Evolutionary conservation across 2,797 vertebrate species (phyloP), one percentile per base, ranked within the genome.

Genomic region (Hozukius guyotensis): DNA sequence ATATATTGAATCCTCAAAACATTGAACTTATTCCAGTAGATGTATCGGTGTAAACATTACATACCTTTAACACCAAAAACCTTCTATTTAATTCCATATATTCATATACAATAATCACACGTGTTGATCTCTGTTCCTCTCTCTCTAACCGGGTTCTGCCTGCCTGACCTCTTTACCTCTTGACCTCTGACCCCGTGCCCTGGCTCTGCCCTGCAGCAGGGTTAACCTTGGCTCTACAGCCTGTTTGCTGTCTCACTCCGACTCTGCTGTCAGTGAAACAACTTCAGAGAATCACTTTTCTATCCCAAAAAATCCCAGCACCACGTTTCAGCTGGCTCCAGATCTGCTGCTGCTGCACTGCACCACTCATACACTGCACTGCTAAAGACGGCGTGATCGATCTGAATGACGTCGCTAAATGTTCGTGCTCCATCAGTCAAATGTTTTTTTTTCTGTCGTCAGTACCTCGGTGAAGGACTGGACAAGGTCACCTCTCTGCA

Each of bases 161-260:
- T 6, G 4, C 31, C 49, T 81, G 81, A 74, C 49, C 53, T 73
- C 55, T 66, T 68, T 34, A 64, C 61, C 71, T 74, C 29, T 8
- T 78, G 74, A 87, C 81, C 86, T 79, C 49, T 75, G 77, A 80
- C 83, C 78, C 20, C 1, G 24, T 52, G 49, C 22, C 53, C 49
- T 73, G 24, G 38, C 73, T 66, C 13, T 72, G 76, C 61, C 80
- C 61, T 73, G 36, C 63, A 73, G 79, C 59, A 38, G 64, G 20
- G 16, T 56, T 75, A 36, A 84, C 80, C 82, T 82, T 83, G 78
- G 61, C 76, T 81, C 31, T 36, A 64, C 27, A 83, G 78, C 55
- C 55, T 18, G 36, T 14, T 38, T 75, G 34, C 53, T 24, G 42
- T 46, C 62, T 80, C 34, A 46, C 62, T 25, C 53, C 4, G 12